A percentile compares a stretch with the other conserved stretches of the same genome.
phyloP scores from a whole-genome alignment of 2,888 invertebrate species.

The Alentia gelatinosa region DNA sequence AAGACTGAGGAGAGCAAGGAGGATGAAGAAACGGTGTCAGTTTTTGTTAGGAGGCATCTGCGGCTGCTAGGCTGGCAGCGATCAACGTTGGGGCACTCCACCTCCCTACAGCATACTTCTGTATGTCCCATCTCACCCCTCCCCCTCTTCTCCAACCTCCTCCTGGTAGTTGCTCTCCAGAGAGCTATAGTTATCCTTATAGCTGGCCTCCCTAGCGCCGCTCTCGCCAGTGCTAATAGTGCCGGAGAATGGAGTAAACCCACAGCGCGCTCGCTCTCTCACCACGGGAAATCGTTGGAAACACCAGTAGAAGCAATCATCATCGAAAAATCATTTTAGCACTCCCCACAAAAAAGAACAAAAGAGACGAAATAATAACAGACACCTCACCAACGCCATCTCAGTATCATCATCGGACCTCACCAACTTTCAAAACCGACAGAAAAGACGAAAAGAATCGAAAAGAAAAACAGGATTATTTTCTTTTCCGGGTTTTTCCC shows the following conservation, averaged over 20 bases:
- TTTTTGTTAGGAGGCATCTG: slow-evolving; percentile 22
- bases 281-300: background rate
- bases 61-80: background rate
- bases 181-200: background rate
- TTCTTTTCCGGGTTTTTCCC: too few relatives aligned
- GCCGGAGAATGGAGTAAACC: slow-evolving; percentile 24
- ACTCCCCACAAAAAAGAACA: too few relatives aligned
- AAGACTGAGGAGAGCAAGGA: background rate
- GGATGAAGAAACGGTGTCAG: slow-evolving; percentile 1
- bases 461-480: too few relatives aligned
- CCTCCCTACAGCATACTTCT: background rate
- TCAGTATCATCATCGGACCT: background rate
- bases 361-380: too few relatives aligned
- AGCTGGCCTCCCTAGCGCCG: background rate
- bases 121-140: background rate
- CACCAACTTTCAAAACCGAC: too few relatives aligned
- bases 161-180: background rate
- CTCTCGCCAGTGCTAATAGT: background rate
- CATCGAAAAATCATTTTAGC: background rate
- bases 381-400: background rate
- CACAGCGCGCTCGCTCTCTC: background rate
- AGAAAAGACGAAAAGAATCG: too few relatives aligned
- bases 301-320: background rate
- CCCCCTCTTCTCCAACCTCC: background rate
- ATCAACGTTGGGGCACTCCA: background rate